A percentile compares a stretch with the other conserved stretches of the same genome.
These are phyloP conservation scores for Trichosurus vulpecula DNA, from an alignment of 2,797 vertebrate genomes.

Conservation along the genomic window DNA sequence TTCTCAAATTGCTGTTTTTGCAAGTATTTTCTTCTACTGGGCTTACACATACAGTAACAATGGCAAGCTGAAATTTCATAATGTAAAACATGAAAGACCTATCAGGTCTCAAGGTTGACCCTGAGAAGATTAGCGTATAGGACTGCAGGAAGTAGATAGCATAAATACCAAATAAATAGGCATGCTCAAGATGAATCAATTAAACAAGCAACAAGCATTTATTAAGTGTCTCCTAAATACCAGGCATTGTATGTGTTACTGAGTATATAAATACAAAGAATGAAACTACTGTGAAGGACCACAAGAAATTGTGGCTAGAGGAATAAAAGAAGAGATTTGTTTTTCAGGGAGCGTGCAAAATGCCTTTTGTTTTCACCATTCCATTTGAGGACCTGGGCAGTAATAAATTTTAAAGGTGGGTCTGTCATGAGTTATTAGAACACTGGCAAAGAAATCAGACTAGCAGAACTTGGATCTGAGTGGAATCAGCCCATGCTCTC, in stretches of 20 bases:
- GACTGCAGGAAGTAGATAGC: accelerated
- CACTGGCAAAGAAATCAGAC: conserved; percentile 24
- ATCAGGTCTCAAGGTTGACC: neutral
- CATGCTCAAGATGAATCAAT: neutral
- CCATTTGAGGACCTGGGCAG: neutral
- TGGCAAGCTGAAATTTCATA: conserved; percentile 67
- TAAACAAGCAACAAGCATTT: neutral
- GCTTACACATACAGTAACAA: conserved; percentile 63
- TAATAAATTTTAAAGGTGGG: conserved; percentile 21
- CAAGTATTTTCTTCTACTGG: conserved; percentile 60
- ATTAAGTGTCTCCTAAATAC: neutral
- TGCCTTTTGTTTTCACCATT: conserved; percentile 17
- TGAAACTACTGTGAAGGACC: neutral
- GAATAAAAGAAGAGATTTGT: no score
- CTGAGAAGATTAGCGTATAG: neutral
- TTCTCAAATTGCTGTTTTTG: conserved; percentile 65
- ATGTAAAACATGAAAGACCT: conserved; percentile 59
- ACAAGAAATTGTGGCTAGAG: neutral
- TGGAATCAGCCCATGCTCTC: neutral
- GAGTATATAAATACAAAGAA: neutral
- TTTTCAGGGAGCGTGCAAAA: neutral
- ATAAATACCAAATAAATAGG: neutral
- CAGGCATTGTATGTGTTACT: neutral
- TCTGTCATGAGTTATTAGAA: conserved; percentile 44
- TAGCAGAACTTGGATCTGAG: conserved; percentile 7